phyloP scores from a whole-genome alignment of 2,797 vertebrate species.

The Neosilurus mollespiculum region DNA sequence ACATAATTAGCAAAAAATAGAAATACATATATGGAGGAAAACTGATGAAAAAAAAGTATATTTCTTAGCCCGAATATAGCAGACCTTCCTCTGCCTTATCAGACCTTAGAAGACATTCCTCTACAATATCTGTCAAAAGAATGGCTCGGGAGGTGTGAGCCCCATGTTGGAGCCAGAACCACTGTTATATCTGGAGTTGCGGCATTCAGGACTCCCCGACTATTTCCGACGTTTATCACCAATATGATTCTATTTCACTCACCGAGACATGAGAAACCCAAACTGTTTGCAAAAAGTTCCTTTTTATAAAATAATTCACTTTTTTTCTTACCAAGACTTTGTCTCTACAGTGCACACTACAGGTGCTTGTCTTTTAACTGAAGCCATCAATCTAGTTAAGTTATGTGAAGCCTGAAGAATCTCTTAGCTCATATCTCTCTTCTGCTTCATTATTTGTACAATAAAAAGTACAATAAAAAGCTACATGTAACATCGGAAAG shows the following conservation, averaged over 20 bases:
- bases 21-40: no score
- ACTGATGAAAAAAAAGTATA: no score
- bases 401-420: slow-evolving; percentile 55
- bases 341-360: slow-evolving; percentile 42
- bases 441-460: neutral
- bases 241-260: slow-evolving; percentile 1
- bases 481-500: neutral
- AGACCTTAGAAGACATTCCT: no score
- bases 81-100: no score
- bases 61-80: no score
- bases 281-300: neutral
- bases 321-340: neutral
- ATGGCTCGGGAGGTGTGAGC: no score
- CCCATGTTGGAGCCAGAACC: no score
- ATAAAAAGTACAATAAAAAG: neutral
- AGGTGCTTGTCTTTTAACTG: slow-evolving; percentile 43
- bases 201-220: no score
- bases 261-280: neutral
- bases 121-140: no score
- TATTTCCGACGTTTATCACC: no score
- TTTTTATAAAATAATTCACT: neutral
- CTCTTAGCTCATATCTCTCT: slow-evolving; percentile 53
- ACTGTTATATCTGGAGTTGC: no score
- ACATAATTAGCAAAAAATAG: no score
- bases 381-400: slow-evolving; percentile 66